Conservation (phyloP, 2,888 invertebrate genomes). For the Pasiphila rectangulata region DNA sequence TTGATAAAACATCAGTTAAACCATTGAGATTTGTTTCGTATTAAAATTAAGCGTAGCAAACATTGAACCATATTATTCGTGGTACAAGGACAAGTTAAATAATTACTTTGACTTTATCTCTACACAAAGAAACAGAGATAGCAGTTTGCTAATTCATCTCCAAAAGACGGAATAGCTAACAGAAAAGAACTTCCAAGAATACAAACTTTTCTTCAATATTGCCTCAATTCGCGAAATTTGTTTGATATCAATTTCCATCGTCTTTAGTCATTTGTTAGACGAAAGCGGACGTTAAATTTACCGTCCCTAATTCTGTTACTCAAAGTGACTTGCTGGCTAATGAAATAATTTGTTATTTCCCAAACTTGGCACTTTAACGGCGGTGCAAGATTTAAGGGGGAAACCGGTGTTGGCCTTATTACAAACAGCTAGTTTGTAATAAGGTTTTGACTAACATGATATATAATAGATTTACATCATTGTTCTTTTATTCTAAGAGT, state of each 20-base stretch:
- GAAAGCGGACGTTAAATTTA: slow-evolving; percentile 19
- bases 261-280: background rate
- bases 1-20: too few relatives aligned
- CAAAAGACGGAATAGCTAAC: background rate
- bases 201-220: background rate
- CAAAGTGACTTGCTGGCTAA: slow-evolving; percentile 14
- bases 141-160: too few relatives aligned
- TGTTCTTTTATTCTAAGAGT: too few relatives aligned
- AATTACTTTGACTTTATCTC: too few relatives aligned
- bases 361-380: slow-evolving; percentile 14
- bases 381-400: background rate
- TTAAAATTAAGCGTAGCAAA: too few relatives aligned
- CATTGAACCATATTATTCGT: too few relatives aligned
- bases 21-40: too few relatives aligned
- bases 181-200: background rate
- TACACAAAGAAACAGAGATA: too few relatives aligned
- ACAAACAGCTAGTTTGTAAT: too few relatives aligned
- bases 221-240: background rate
- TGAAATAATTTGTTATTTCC: slow-evolving; percentile 19
- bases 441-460: too few relatives aligned
- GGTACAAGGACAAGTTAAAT: too few relatives aligned
- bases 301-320: slow-evolving; percentile 16
- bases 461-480: too few relatives aligned
- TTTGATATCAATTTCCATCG: slow-evolving; percentile 11
- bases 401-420: background rate